phyloP scores from a whole-genome alignment of 2,113 vertebrate genomes.

The Tragelaphus strepsiceros region DNA sequence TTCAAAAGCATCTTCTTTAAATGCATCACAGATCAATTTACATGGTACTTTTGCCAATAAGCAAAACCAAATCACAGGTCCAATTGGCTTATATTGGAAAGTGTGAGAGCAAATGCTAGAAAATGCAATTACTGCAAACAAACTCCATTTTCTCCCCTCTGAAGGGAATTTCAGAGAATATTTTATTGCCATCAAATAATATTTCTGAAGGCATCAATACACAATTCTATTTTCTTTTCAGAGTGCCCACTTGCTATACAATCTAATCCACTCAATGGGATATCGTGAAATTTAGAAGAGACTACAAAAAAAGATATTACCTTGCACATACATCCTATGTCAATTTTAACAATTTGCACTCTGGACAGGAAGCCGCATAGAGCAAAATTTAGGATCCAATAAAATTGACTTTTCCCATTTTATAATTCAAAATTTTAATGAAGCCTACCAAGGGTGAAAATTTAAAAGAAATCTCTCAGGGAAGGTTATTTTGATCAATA shows the following conservation, averaged over 20 bases:
- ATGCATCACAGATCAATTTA: constrained; percentile 89
- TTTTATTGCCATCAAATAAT: constrained; percentile 88
- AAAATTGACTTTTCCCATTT: constrained; percentile 64
- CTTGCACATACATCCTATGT: constrained; percentile 56
- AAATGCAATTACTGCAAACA: constrained; percentile 89
- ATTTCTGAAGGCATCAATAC: constrained; percentile 86
- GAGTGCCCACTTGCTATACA: constrained; percentile 73
- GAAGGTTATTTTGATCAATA: constrained; percentile 73
- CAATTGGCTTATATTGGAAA: constrained; percentile 88
- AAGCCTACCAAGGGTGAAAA: constrained; percentile 65
- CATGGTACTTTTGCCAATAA: constrained; percentile 85
- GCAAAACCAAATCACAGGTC: constrained; percentile 86
- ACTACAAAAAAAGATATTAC: constrained; percentile 75
- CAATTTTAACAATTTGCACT: constrained; percentile 76
- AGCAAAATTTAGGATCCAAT: constrained; percentile 51
- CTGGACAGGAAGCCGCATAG: constrained; percentile 51
- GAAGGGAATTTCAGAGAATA: constrained; percentile 84
- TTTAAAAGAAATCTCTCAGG: constrained; percentile 48
- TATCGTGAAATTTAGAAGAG: constrained; percentile 75
- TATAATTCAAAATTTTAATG: constrained; percentile 75
- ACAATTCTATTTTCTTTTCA: constrained; percentile 83
- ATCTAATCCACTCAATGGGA: constrained; percentile 76
- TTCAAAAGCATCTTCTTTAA: constrained; percentile 81
- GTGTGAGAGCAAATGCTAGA: constrained; percentile 81
- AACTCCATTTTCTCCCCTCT: constrained; percentile 87